Evolutionary conservation across 2,797 vertebrate genomes (phyloP), one percentile per base, ranked within the genome.

Genomic region (Manis crassicaudata): DNA sequence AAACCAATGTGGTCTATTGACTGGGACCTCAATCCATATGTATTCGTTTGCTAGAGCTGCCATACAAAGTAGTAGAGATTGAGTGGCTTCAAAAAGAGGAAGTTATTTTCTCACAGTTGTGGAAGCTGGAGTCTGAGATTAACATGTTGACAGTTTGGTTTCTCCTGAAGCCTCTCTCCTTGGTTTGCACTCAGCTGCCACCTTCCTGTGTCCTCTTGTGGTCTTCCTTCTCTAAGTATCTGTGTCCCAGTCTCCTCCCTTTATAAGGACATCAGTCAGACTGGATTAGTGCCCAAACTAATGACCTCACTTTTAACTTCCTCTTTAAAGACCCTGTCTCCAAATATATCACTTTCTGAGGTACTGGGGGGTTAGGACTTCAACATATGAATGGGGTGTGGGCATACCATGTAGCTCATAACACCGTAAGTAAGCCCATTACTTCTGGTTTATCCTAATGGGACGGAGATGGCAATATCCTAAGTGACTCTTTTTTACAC

Each of bases 311-410:
- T 94, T 90, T 58, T 93, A 88, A 62, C 81, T 73, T 68, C 54
- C 23, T 70, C 67, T 93, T 86, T 94, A 56, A 94, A 94, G 77
- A 77, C 25, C 2, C 0, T 46, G 20, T 77, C 16, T 82, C 75
- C 35, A 88, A 90, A 65, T 58, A 56, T 37, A 54, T 93, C 70
- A 95, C n/a, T 83, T 52, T 93, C 46, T 95, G 79, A 76, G 43
- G 37, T 75, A 60, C 4, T 43, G 63, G 23, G 21, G 14, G 14
- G 12, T 91, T 91, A 94, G 21, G 40, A 58, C 23, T 70, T 88
- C 21, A 94, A 75, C 35, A 65, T 63, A 32, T 27, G 65, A 88
- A 75, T 75, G 5, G 32, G 29, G 37, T 40, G 37, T 40, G 32
- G 46, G 5, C 6, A 35, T 20, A 67, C n/a, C 43, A 46, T 46